Base-by-base conservation (phyloP, 2,797 vertebrate genomes). In the Oreortyx pictus region DNA sequence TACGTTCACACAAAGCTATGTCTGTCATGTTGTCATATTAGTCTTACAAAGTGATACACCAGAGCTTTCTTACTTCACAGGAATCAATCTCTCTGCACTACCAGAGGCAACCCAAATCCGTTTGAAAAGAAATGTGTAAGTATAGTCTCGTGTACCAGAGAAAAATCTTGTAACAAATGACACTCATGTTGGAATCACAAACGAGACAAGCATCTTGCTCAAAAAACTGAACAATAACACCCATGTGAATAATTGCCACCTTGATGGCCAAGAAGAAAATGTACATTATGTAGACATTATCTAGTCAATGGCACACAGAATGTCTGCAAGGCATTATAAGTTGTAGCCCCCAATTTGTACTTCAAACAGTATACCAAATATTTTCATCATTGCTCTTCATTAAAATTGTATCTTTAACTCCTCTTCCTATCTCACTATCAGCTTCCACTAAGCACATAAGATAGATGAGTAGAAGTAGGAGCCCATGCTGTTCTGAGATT, bases 1-100 rank as follows among this genome's bases (percentile, higher is more conserved):
- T 1, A 4, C 62, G 89, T 52, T 84, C 57, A 44, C 73, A 86
- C 65, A 77, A 86, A 93, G 25, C 37, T 33, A 16, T 52, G 89
- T 91, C 89, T 92, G 85, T 91, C 87, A 77, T 60, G 83, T 90
- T 96, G 89, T 50, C 89, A 72, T 3, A 14, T 91, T 77, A 56
- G 57, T 62, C 39, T 65, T 86, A 80, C 29, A 88, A 86, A 90
- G 57, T 0, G 16, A 74, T 83, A 80, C 52, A 91, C 67, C 49
- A 88, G 74, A 82, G 77, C 61, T 89, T 89, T 86, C 82, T 67
- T 65, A 56, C 72, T 93, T 86, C 61, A 14, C 23, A 88, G 49
- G 72, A 94, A 89, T 95, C 92, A 91, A 91, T 91, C 77, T 94
- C 52, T 89, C 57, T 89, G 80, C 78, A 93, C 82, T 76, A 93